phyloP scores from a whole-genome alignment of 2,797 vertebrate species.

The Sebastes jordani region DNA sequence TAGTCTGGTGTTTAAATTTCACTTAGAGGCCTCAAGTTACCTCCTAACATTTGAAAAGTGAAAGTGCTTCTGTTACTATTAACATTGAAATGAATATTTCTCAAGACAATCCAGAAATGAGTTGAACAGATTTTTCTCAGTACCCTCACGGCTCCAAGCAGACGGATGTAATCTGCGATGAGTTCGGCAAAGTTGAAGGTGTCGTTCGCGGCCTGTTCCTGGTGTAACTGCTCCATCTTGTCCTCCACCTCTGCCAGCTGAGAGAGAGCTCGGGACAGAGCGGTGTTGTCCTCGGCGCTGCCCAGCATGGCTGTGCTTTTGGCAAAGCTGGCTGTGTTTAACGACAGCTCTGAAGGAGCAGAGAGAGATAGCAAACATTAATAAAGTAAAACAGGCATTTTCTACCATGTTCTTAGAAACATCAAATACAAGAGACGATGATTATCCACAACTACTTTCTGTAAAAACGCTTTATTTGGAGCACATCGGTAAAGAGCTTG shows the following conservation, averaged over 20 bases:
- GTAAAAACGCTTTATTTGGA: not conserved
- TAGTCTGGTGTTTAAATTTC: not conserved
- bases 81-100: not conserved
- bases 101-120: not conserved
- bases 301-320: slow-evolving; percentile 98
- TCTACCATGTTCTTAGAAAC: not conserved
- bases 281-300: slow-evolving; percentile 97
- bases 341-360: slow-evolving; percentile 80
- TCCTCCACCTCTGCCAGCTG: slow-evolving; percentile 98
- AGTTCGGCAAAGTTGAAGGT: slow-evolving; percentile 94
- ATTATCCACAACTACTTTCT: too few relatives aligned
- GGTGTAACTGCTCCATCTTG: slow-evolving; percentile 96
- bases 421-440: not conserved
- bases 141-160: slow-evolving; percentile 93
- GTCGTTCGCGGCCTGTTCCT: slow-evolving; percentile 92
- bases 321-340: slow-evolving; percentile 94
- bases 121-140: not conserved
- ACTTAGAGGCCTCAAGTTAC: not conserved
- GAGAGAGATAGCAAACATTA: not conserved
- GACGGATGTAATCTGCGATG: slow-evolving; percentile 94
- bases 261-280: slow-evolving; percentile 93
- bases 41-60: not conserved
- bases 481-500: not conserved
- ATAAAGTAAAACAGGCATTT: not conserved
- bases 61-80: not conserved